Evolutionary conservation across 2,113 vertebrate species (phyloP).

Genomic region (Calidris pygmaea): DNA sequence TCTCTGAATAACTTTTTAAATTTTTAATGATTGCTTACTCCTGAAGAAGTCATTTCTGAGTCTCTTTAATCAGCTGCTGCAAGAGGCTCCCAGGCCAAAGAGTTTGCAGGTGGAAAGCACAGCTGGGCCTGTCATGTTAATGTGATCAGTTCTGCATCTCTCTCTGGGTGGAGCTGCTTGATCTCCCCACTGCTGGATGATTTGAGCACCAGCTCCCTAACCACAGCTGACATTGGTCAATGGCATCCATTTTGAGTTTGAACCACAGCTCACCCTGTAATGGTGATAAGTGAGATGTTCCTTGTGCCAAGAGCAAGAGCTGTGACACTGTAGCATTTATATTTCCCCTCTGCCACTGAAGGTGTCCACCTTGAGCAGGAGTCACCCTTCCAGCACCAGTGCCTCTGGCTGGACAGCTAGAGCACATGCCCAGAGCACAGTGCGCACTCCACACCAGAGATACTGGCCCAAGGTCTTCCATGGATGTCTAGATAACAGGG

Average conservation of each 20-base stretch:
- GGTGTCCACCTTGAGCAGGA: neutral
- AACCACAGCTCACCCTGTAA: neutral
- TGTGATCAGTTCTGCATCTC: neutral
- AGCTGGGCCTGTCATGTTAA: neutral
- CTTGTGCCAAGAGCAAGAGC: neutral
- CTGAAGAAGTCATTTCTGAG: neutral
- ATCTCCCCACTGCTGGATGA: neutral
- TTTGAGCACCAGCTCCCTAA: neutral
- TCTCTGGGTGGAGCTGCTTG: neutral
- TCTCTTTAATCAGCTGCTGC: neutral
- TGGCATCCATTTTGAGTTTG: neutral
- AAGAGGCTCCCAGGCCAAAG: neutral
- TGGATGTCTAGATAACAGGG: neutral
- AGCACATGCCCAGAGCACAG: neutral
- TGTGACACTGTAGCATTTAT: neutral
- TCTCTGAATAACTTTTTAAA: neutral
- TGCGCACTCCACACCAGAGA: accelerated
- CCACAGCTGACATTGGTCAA: neutral
- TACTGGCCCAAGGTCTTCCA: neutral
- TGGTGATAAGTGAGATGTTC: neutral
- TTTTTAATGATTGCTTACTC: neutral
- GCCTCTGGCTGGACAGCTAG: neutral
- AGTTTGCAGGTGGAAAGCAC: neutral
- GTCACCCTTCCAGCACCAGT: neutral
- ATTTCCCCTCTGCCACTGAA: neutral